Percentiles rank a stretch among this genome's conserved stretches.
phyloP scores from a whole-genome alignment of 2,888 invertebrate genomes.

The Actias luna region DNA sequence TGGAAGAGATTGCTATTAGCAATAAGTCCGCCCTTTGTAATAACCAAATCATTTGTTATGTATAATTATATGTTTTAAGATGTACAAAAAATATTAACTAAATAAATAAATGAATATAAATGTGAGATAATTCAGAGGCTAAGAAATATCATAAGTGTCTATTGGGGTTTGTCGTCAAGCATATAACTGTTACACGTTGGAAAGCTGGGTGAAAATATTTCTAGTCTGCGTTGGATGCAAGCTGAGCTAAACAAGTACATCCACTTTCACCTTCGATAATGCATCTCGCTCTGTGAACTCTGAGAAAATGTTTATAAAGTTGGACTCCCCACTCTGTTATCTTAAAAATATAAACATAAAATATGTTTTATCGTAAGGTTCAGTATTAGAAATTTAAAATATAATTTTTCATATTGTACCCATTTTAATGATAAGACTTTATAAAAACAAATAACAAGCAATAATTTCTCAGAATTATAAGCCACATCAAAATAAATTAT shows the following conservation, averaged over 20 bases:
- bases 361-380: not conserved
- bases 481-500: too few relatives aligned
- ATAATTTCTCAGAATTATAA: too few relatives aligned
- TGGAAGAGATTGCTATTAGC: too few relatives aligned
- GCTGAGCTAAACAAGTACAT: conserved; percentile 46
- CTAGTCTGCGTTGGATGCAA: conserved; percentile 39
- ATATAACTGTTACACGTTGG: conserved; percentile 35
- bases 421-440: too few relatives aligned
- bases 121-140: not conserved
- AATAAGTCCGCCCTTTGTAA: too few relatives aligned
- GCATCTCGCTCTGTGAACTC: conserved; percentile 27
- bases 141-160: not conserved
- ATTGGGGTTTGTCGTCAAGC: not conserved
- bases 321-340: not conserved
- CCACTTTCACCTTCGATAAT: conserved; percentile 64
- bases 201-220: conserved; percentile 59
- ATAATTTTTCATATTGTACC: not conserved
- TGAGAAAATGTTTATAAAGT: conserved; percentile 9
- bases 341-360: not conserved
- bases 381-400: too few relatives aligned
- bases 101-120: not conserved
- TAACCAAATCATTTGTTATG: too few relatives aligned
- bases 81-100: not conserved
- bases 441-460: too few relatives aligned
- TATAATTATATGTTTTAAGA: too few relatives aligned